Evolutionary conservation across 2,797 vertebrate genomes (phyloP).

Genomic region (Hydrophis major): DNA sequence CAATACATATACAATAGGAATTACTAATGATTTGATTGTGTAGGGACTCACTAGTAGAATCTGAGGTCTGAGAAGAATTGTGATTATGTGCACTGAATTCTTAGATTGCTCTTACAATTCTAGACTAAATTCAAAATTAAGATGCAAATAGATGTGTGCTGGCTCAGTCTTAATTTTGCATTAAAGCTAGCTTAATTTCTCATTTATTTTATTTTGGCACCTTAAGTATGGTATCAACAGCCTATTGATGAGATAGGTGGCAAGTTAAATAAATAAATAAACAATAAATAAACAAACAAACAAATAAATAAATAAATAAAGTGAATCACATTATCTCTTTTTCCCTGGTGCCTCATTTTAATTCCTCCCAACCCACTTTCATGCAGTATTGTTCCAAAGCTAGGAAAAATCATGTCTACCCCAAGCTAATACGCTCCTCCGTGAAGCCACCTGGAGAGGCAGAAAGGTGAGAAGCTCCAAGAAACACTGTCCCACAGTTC

Average conservation of each 20-base stretch:
- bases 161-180: background rate
- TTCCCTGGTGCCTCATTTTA: background rate
- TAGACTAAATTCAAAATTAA: background rate
- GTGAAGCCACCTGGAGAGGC: background rate
- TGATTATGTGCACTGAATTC: background rate
- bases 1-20: background rate
- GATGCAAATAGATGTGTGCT: background rate
- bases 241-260: background rate
- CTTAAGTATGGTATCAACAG: background rate
- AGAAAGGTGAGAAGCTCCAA: background rate
- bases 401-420: background rate
- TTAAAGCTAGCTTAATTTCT: background rate
- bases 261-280: background rate
- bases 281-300: too few species aligned
- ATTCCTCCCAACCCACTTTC: background rate
- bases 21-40: background rate
- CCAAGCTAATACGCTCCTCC: background rate
- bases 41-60: background rate
- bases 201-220: background rate
- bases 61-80: background rate
- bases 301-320: background rate
- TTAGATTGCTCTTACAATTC: background rate
- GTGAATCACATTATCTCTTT: background rate
- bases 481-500: background rate
- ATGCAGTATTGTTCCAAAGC: background rate